Conservation (phyloP, 2,888 invertebrate species). For the Vanessa cardui region DNA sequence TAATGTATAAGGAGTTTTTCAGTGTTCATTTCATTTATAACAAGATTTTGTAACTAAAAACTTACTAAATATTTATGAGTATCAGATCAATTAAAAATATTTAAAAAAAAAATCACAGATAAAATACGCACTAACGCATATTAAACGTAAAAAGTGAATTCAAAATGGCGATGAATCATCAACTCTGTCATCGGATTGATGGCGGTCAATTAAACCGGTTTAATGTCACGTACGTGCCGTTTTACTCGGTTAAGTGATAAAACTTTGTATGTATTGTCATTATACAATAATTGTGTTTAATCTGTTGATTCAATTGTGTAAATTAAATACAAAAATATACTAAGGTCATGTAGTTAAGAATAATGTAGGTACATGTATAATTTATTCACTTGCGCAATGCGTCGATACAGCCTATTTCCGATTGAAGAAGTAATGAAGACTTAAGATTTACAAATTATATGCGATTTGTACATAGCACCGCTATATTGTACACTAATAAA, state of each 20-base stretch:
- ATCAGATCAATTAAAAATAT: background rate
- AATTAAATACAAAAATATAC: background rate
- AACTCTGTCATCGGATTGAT: conserved; percentile 16
- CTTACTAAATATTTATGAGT: too few species aligned
- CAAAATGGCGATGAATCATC: conserved; percentile 14
- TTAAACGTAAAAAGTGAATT: conserved; percentile 1
- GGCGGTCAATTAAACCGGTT: conserved; percentile 23
- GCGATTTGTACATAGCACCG: too few species aligned
- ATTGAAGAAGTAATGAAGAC: too few species aligned
- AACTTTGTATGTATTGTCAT: background rate
- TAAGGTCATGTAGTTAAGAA: background rate
- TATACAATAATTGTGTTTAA: background rate
- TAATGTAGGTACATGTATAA: too few species aligned
- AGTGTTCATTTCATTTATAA: too few species aligned
- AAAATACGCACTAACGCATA: background rate
- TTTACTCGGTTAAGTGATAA: conserved; percentile 1
- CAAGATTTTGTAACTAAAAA: too few species aligned
- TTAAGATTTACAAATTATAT: too few species aligned
- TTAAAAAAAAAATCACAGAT: background rate
- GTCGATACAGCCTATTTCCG: too few species aligned
- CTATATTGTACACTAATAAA: too few species aligned
- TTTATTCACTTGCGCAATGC: too few species aligned
- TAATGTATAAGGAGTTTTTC: too few species aligned
- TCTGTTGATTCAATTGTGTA: background rate
- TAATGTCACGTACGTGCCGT: conserved; percentile 10